Evolutionary conservation across 2,888 invertebrate species (phyloP), one percentile per base, ranked within the genome.

Genomic region (Xylophagus ater): DNA sequence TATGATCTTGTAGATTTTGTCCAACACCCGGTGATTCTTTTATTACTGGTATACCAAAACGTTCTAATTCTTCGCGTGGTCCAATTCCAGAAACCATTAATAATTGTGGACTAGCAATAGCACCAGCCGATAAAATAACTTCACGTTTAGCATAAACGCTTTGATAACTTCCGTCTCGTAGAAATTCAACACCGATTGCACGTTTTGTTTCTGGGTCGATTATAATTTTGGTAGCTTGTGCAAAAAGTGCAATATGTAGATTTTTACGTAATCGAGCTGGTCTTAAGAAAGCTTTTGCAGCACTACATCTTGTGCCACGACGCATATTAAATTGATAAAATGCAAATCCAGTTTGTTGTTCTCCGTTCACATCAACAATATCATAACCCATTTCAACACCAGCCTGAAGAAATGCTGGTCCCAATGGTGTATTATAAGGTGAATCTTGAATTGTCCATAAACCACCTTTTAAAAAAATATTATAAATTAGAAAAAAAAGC

Each of bases 331-430:
- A 87, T 62, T 90, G 90, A 53, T 79, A 89, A 56, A 88, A 78
- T 2, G 80, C 79, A 56, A 83, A 88, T 6, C 88, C 90, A 0
- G 89, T 87, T 59, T 90, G 90, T 51, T 83, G 74, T 1, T 72
- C 81, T 0, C 88, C 89, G 56, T 92, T 92, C 1, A 87, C 73
- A 61, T 92, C 92, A 1, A 81, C 59, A 39, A 87, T 76, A 40
- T 87, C 84, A 63, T 89, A 90, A 17, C 89, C 89, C 81, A 88
- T 83, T 62, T 90, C 89, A 58, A 86, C 79, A n/a, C 83, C 89
- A 0, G 88, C 89, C 68, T 89, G 83, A 1, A 90, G 63, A 52
- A 89, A 85, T 0, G 88, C 87, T 0, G 81, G 74, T 1, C 86
- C 88, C 24, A 90, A 62, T 0, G 90, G 89, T 0, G 88, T 88